A percentile compares a stretch with the other conserved stretches of the same genome.
These are phyloP conservation scores for Sorex araneus DNA, from an alignment of 2,113 vertebrate species.

Conservation along the genomic window DNA sequence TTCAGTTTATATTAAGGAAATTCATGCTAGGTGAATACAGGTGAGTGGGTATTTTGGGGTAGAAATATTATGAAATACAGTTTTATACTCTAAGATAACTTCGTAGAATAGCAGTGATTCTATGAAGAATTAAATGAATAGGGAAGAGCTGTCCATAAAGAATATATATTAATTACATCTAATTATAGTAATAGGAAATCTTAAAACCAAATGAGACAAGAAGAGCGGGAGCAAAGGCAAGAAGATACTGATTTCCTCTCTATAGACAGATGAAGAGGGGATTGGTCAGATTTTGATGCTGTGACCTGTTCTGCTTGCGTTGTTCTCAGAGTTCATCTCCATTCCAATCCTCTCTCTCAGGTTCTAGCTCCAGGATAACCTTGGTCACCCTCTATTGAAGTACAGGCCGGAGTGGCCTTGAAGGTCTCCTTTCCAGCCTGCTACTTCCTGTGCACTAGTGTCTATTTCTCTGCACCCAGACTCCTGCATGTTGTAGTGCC, in stretches of 20 bases:
- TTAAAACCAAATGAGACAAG: neutral
- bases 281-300: neutral
- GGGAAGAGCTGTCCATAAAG: neutral
- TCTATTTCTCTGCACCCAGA: neutral
- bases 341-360: neutral
- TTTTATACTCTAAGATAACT: neutral
- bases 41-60: too few relatives aligned
- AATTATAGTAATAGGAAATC: neutral
- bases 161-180: neutral
- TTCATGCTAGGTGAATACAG: neutral
- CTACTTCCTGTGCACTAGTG: neutral
- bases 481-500: neutral
- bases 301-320: neutral
- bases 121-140: neutral
- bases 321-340: neutral
- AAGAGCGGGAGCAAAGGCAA: neutral
- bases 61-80: neutral
- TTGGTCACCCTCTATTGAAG: neutral
- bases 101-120: slow-evolving; percentile 19
- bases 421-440: neutral
- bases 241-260: too few relatives aligned
- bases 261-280: too few relatives aligned
- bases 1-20: neutral
- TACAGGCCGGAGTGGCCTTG: neutral
- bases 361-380: neutral